These are phyloP conservation scores for Hyles lineata DNA, from an alignment of 2,888 invertebrate species.

Conservation along the genomic window DNA sequence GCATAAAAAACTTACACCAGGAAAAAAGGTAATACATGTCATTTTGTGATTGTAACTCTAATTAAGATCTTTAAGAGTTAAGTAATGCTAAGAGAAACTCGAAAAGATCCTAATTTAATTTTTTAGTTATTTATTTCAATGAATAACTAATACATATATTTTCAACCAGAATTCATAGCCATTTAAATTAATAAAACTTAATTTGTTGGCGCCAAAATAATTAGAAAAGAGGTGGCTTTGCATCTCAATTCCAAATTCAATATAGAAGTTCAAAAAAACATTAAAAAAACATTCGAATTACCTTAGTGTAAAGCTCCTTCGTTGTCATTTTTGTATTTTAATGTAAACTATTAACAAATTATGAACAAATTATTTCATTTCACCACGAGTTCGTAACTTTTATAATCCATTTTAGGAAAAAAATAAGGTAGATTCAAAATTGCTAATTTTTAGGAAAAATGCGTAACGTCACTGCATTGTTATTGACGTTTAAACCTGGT, in stretches of 20 bases:
- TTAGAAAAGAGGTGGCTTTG: conserved; percentile 22
- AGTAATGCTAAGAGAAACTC: no score
- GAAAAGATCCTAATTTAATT: no score
- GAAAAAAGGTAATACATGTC: no score
- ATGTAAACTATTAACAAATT: conserved; percentile 42
- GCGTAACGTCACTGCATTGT: conserved; percentile 78
- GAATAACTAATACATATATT: no score
- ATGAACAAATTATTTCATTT: conserved; percentile 61
- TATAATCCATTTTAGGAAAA: conserved; percentile 70
- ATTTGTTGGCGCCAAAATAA: conserved; percentile 4
- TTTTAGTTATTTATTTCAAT: no score
- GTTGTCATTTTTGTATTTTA: conserved; percentile 75
- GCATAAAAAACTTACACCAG: no score
- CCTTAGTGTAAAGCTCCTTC: conserved; percentile 83
- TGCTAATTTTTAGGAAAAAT: conserved; percentile 64
- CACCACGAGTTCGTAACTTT: conserved; percentile 67
- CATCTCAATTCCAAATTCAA: conserved; percentile 1
- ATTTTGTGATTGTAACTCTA: no score
- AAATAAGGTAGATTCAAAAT: conserved; percentile 74
- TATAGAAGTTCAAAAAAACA: background rate
- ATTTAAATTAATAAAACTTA: background rate
- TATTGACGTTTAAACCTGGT: conserved; percentile 69
- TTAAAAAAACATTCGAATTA: conserved; percentile 50
- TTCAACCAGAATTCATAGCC: no score
- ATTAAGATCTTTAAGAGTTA: no score